Evolutionary conservation across 2,888 invertebrate species (phyloP).

Genomic region (Drosophila anceps): DNA sequence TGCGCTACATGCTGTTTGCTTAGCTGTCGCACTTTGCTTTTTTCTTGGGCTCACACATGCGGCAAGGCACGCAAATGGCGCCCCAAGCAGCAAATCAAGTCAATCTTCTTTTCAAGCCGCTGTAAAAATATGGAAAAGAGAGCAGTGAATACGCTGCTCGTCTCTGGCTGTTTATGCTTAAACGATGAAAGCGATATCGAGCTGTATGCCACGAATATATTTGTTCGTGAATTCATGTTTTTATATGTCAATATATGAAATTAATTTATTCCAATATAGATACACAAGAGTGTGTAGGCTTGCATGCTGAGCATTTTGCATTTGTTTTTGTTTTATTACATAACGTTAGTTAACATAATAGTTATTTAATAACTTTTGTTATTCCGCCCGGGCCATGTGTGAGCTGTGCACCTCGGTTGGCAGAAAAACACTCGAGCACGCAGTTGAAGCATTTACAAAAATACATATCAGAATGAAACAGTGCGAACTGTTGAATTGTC

Average conservation of each 20-base stretch:
- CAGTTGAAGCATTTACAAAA: constrained; percentile 10
- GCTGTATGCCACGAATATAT: neutral
- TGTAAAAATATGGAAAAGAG: constrained; percentile 15
- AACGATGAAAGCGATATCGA: constrained; percentile 33
- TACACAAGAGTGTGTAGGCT: neutral
- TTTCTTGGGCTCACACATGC: constrained; percentile 47
- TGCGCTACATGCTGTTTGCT: constrained; percentile 54
- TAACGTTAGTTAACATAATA: neutral
- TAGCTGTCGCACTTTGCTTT: constrained; percentile 53
- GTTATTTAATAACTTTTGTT: neutral
- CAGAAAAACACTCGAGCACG: constrained; percentile 15
- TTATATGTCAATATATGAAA: neutral
- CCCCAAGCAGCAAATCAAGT: constrained; percentile 36
- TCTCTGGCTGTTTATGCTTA: neutral
- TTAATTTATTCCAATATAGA: neutral
- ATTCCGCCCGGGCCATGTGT: neutral
- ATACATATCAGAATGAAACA: constrained; percentile 20
- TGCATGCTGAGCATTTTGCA: neutral
- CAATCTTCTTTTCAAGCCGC: constrained; percentile 41
- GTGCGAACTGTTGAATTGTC: constrained; percentile 29
- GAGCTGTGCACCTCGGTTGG: neutral
- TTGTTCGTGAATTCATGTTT: constrained; percentile 1
- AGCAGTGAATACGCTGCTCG: constrained; percentile 20
- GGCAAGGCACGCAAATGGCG: constrained; percentile 48
- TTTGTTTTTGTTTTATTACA: neutral